These are phyloP conservation scores for Vidua macroura DNA, from an alignment of 2,113 vertebrate genomes.

Conservation along the genomic window DNA sequence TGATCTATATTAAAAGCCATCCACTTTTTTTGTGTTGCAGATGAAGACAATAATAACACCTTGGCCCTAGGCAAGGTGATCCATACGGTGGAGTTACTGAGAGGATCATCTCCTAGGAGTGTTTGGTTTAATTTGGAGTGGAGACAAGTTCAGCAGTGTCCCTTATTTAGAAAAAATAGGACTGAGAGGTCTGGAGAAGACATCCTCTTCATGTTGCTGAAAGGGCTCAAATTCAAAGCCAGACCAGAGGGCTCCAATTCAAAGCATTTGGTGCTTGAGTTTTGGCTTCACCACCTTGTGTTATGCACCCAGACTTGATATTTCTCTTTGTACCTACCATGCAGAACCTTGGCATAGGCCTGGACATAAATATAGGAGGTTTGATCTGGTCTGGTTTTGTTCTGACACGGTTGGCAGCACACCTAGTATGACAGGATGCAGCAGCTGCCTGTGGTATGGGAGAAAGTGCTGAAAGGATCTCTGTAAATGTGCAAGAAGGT, in stretches of 20 bases:
- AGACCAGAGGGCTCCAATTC: background rate
- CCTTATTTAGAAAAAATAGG: background rate
- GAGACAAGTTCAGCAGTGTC: background rate
- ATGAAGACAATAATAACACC: background rate
- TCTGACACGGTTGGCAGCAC: background rate
- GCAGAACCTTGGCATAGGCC: background rate
- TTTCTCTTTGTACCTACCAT: accelerated
- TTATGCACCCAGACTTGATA: background rate
- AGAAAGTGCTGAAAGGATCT: no score
- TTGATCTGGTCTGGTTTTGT: background rate
- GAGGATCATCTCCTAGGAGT: background rate
- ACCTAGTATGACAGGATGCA: background rate
- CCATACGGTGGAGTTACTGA: background rate
- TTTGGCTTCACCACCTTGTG: background rate
- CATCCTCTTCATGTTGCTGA: background rate
- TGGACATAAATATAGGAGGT: background rate
- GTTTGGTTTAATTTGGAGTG: background rate
- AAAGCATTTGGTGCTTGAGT: background rate
- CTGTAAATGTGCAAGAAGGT: background rate
- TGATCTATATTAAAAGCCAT: background rate
- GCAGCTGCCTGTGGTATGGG: no score
- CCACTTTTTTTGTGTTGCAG: background rate
- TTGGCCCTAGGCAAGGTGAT: background rate
- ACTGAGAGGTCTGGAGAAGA: background rate
- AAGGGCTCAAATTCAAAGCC: background rate